Evolutionary conservation across 2,888 invertebrate species (phyloP).

Genomic region (Emmelina monodactyla): DNA sequence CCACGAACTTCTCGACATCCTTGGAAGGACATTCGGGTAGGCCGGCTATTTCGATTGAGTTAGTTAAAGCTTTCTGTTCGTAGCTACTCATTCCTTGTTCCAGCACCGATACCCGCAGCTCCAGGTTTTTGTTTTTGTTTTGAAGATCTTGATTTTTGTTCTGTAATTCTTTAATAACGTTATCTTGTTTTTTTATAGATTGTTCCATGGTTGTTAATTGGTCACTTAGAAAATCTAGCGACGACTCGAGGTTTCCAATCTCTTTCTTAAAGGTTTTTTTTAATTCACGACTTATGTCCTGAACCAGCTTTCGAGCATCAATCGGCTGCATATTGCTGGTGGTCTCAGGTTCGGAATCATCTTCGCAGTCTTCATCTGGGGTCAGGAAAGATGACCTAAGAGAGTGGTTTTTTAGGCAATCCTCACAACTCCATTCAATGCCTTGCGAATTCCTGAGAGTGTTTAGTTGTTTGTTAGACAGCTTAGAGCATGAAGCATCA

Average conservation of each 20-base stretch:
- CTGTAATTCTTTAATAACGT: constrained; percentile 14
- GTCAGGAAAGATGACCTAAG: constrained; percentile 11
- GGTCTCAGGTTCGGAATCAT: constrained; percentile 5
- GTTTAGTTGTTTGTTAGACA: constrained; percentile 14
- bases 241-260: not conserved
- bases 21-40: constrained; percentile 6
- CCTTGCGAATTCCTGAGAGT: constrained; percentile 12
- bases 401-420: constrained; percentile 8
- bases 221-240: constrained; percentile 13
- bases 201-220: constrained; percentile 14
- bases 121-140: constrained; percentile 17
- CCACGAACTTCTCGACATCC: constrained; percentile 4
- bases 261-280: constrained; percentile 11
- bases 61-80: constrained; percentile 13
- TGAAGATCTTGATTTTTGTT: constrained; percentile 12
- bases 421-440: constrained; percentile 16
- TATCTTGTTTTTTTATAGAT: constrained; percentile 14
- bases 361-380: constrained; percentile 11
- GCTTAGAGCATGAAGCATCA: constrained; percentile 11
- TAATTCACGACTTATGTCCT: constrained; percentile 14
- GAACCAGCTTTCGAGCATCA: constrained; percentile 13
- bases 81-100: constrained; percentile 12
- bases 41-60: constrained; percentile 10
- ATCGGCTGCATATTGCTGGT: not conserved
- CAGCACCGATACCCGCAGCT: constrained; percentile 6